Evolutionary conservation across 1,140 invertebrate genomes (phyloP).

Genomic region (Linepithema humile): DNA sequence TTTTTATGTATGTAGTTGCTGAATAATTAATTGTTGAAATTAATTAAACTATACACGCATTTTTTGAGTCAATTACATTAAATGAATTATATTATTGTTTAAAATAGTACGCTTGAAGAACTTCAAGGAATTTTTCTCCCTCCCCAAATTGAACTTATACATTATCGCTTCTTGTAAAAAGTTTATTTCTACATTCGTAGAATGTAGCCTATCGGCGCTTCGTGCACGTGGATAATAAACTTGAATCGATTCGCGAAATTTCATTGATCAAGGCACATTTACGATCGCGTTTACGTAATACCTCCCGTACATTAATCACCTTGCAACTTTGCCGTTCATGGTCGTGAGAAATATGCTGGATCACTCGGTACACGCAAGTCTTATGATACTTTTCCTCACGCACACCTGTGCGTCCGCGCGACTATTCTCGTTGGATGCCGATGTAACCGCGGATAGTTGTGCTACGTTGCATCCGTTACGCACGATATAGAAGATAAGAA

Average conservation of each 20-base stretch:
- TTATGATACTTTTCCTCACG: slow-evolving; percentile 32
- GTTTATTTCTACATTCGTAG: background rate
- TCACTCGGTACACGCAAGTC: slow-evolving; percentile 11
- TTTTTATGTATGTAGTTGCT: too few relatives aligned
- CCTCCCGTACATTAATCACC: slow-evolving; percentile 34
- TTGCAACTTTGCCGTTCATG: slow-evolving; percentile 26
- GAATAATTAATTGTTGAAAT: too few relatives aligned
- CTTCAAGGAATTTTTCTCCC: background rate
- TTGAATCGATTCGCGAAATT: slow-evolving; percentile 30
- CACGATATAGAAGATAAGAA: background rate
- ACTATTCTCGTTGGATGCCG: slow-evolving; percentile 17
- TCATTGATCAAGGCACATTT: slow-evolving; percentile 29
- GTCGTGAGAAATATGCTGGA: slow-evolving; percentile 36
- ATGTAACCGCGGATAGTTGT: background rate
- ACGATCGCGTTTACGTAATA: slow-evolving; percentile 25
- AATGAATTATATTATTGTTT: background rate
- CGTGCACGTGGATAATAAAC: slow-evolving; percentile 7
- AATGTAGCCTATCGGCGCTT: background rate
- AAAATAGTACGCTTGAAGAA: background rate
- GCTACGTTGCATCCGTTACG: slow-evolving; percentile 13
- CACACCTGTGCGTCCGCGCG: background rate
- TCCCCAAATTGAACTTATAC: background rate
- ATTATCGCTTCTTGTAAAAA: background rate
- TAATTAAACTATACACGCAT: background rate
- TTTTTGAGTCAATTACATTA: background rate